Evolutionary conservation across 2,113 vertebrate genomes (phyloP), one percentile per base, ranked within the genome.

Genomic region (Pteruthius melanotis): DNA sequence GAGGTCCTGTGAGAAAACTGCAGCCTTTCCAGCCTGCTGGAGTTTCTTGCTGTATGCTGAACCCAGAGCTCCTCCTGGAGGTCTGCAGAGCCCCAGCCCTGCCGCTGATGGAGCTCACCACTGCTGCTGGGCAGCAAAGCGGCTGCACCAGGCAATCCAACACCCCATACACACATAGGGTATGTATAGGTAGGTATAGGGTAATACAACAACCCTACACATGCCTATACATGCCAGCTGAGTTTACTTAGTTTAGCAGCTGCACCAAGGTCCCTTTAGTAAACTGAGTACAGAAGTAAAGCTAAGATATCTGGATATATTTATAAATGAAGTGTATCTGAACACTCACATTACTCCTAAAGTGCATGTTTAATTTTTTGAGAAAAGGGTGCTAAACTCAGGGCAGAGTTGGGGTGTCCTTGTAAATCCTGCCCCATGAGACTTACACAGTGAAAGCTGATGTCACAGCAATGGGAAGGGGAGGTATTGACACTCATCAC

Each of bases 1-100:
- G 2, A 2, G 33, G 6, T 27, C 26, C 17, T 27, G 22, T 16
- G 30, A n/a, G 76, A 22, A 47, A 74, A 28, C 4, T 20, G 1
- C 60, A 83, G 45, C 40, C 24, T 72, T 42, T 31, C 4, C 1
- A 72, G 66, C 52, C 47, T 9, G 60, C 2, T 20, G 27, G 33
- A 18, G 35, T 10, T 64, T 19, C 39, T 4, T 10, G 57, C 68
- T 40, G 31, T 37, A 6, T 0, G 3, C 63, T 94, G 91, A 83
- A 65, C 1, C 28, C 83, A 84, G 71, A 95, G 95, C 95, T 91
- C 97, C 97, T 94, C 93, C 97, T 97, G 95, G 69, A 90, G 96
- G 92, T 6, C 27, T 0, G 1, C 56, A 39, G 40, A 35, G 47
- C 35, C 39, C 31, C 64, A 72, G 31, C 33, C 45, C 63, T 53